Base-by-base conservation (phyloP, 2,113 vertebrate species). In the Apeltes quadracus region DNA sequence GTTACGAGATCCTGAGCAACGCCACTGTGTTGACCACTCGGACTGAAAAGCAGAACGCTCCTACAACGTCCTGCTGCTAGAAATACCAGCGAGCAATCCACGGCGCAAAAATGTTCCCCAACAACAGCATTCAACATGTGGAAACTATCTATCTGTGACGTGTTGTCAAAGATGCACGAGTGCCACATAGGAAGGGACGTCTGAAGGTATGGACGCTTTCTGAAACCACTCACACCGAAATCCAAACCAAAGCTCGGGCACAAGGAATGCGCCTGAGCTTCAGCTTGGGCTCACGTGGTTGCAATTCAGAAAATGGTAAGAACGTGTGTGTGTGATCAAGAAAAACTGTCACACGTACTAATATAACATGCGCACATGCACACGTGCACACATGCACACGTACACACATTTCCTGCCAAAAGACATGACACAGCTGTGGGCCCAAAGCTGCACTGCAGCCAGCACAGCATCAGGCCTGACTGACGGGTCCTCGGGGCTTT, bases 401-500 rank as follows among this genome's bases (percentile, higher is more conserved):
- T 53, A 59, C 56, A 62, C 16, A 72, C 41, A 62, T 25, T 51
- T 4, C 5, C 25, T 72, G 32, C 41, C 43, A 80, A 78, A 51
- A 67, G 74, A 80, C 75, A 68, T 75, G 80, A 57, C 82, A 75
- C 89, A 89, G 89, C 90, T 92, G 90, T 79, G 81, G 75, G 56
- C 76, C 63, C 64, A 72, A 63, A 73, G 87, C 72, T 46, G 63
- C 22, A 34, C 71, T 86, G 72, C 63, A 78, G 67, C 78, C 62
- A 51, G 71, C 69, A 84, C 65, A 0, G 43, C 88, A 79, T 89
- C 90, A 76, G 56, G 36, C 41, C 82, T 58, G 92, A 93, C 83
- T 91, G 93, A 94, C 88, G 93, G 92, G 88, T 87, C 92, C 93
- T 87, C 44, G 88, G 86, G 93, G 91, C 87, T 89, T 86, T 89